Evolutionary conservation across 2,888 invertebrate species (phyloP).

Genomic region (Cordilura impudica): DNA sequence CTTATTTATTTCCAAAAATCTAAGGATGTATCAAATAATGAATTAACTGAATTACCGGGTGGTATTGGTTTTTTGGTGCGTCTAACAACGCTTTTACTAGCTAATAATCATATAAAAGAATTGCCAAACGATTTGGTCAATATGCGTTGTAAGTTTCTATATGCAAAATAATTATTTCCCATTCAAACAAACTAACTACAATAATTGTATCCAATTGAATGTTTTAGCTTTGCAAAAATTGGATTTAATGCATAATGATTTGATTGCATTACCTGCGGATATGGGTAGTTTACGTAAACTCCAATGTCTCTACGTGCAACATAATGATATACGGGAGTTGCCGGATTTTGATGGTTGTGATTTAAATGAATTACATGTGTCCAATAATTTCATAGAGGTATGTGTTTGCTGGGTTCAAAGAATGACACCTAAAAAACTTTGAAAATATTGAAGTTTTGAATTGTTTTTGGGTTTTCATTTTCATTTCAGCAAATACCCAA

Average conservation of each 20-base stretch:
- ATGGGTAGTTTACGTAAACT: slow-evolving; percentile 87
- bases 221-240: slow-evolving; percentile 81
- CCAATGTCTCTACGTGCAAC: slow-evolving; percentile 87
- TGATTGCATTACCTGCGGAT: slow-evolving; percentile 82
- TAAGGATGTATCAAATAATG: slow-evolving; percentile 89
- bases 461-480: slow-evolving; percentile 54
- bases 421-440: too few relatives aligned
- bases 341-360: slow-evolving; percentile 89
- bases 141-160: slow-evolving; percentile 84
- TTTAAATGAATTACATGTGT: slow-evolving; percentile 89
- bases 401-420: background rate
- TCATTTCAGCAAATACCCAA: slow-evolving; percentile 82
- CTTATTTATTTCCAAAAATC: slow-evolving; percentile 32
- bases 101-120: slow-evolving; percentile 86
- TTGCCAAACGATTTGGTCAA: slow-evolving; percentile 90
- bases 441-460: slow-evolving; percentile 22
- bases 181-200: background rate
- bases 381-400: slow-evolving; percentile 89
- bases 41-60: slow-evolving; percentile 84
- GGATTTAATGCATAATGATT: slow-evolving; percentile 85
- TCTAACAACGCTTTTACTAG: slow-evolving; percentile 85
- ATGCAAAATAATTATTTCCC: background rate
- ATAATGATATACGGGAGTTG: slow-evolving; percentile 87
- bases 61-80: slow-evolving; percentile 91
- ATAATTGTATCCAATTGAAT: background rate